Percentiles rank a stretch among this genome's conserved stretches.
Evolutionary conservation across 2,113 vertebrate genomes (phyloP).

Genomic region (Prietella phreatophila): DNA sequence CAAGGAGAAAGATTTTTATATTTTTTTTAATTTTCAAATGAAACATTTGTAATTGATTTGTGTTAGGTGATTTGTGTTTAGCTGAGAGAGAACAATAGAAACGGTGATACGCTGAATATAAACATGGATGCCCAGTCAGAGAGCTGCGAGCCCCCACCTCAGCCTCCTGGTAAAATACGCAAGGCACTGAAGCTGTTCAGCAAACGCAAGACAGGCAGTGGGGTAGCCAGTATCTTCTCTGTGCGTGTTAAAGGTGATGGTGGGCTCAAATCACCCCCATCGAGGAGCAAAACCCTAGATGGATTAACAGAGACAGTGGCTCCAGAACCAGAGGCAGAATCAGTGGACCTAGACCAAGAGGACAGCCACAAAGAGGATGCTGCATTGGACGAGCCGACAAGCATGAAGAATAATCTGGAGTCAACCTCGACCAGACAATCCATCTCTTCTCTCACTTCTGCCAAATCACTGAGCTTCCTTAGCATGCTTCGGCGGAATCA

Average conservation of each 20-base stretch:
- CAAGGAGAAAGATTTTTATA: conserved; percentile 40
- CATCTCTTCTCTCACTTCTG: conserved; percentile 75
- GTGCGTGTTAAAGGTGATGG: conserved; percentile 84
- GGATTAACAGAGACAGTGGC: conserved; percentile 77
- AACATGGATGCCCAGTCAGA: conserved; percentile 91
- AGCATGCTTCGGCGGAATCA: conserved; percentile 79
- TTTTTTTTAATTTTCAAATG: conserved; percentile 12
- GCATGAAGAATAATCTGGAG: conserved; percentile 58
- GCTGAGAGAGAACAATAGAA: conserved; percentile 70
- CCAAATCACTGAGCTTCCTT: conserved; percentile 88
- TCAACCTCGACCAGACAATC: conserved; percentile 69
- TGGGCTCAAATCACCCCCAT: conserved; percentile 77
- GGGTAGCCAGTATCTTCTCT: conserved; percentile 87
- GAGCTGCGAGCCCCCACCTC: conserved; percentile 78
- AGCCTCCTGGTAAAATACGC: conserved; percentile 89
- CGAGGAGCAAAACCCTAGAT: conserved; percentile 80
- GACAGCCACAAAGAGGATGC: conserved; percentile 65
- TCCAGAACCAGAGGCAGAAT: conserved; percentile 60
- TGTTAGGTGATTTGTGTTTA: conserved; percentile 36
- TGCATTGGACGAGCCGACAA: conserved; percentile 38
- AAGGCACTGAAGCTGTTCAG: conserved; percentile 96
- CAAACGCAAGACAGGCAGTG: conserved; percentile 83
- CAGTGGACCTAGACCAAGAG: conserved; percentile 66
- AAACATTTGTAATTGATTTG: conserved; percentile 6
- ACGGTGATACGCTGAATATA: conserved; percentile 61